phyloP scores from a whole-genome alignment of 2,113 vertebrate species.

The Nymphicus hollandicus region DNA sequence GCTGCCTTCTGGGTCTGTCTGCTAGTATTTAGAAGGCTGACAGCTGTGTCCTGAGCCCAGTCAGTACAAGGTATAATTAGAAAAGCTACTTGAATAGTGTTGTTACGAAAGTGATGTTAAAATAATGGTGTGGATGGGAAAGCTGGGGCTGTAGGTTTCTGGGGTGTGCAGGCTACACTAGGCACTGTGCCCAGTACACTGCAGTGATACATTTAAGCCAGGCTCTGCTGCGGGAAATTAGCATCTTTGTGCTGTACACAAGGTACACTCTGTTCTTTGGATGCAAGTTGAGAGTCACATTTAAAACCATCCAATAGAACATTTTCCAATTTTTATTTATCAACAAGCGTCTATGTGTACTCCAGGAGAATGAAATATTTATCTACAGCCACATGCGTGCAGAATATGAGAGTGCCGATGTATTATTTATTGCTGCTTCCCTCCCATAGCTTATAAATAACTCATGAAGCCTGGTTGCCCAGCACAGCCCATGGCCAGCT shows the following conservation, averaged over 20 bases:
- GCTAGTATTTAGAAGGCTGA: constrained; percentile 10
- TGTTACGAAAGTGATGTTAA: constrained; percentile 19
- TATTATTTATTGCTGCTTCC: background rate
- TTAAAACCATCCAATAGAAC: background rate
- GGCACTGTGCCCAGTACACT: background rate
- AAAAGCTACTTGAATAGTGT: background rate
- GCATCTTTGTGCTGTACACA: constrained; percentile 23
- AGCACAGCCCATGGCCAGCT: background rate
- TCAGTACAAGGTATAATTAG: background rate
- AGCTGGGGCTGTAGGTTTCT: background rate
- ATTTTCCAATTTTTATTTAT: constrained; percentile 51
- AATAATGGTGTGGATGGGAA: constrained; percentile 25
- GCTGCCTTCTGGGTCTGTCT: constrained; percentile 6
- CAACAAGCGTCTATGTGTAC: background rate
- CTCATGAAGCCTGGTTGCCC: background rate
- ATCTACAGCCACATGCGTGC: background rate
- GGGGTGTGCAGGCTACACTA: background rate
- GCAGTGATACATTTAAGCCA: background rate
- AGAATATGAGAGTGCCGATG: constrained; percentile 14
- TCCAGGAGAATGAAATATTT: constrained; percentile 27
- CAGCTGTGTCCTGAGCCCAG: background rate
- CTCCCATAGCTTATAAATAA: background rate
- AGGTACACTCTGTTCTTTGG: constrained; percentile 33
- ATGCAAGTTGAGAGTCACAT: background rate
- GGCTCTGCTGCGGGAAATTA: constrained; percentile 40